Evolutionary conservation across 2,888 invertebrate genomes (phyloP), one percentile per base, ranked within the genome.

Genomic region (Leptinotarsa haldemani): DNA sequence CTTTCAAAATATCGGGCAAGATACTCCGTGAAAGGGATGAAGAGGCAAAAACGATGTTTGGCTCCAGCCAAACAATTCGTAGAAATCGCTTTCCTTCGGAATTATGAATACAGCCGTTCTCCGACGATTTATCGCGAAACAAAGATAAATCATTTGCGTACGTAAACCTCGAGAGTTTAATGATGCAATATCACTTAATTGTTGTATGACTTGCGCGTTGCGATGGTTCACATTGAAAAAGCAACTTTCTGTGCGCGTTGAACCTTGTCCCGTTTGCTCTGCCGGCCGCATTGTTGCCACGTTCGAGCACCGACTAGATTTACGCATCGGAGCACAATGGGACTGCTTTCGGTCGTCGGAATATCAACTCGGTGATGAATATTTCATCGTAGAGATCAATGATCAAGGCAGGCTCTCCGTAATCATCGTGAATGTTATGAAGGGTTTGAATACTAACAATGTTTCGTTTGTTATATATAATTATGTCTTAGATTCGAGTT

Each of bases 241-340:
- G 61, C 61, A 74, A 73, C 79, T 79, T 79, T 79, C 75, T 76
- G 78, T 78, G 78, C 76, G 76, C 78, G 75, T 68, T 78, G 79
- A 79, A 79, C 79, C 79, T 79, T 79, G 79, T 78, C 77, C 78
- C 73, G 78, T 73, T 79, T 79, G 74, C 50, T 50, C 4, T 15
- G 16, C 70, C 74, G 70, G 67, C 65, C 71, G 68, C 74, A 61
- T 70, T 56, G 74, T 74, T 76, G 73, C 58, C 73, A 66, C 53
- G 40, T 46, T 47, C 18, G 20, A 3, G 18, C 16, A 25, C 22
- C 56, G 56, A 61, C 61, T 30, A 40, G 30, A 40, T 25, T 30
- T 30, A 30, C 16, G 30, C 61, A 25, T 61, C 61, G 61, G 16
- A n/a, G 61, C 61, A 61, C 18, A 61, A 61, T 61, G 61, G 61